Evolutionary conservation across 2,888 invertebrate genomes (phyloP).

Genomic region (Lamproptera curius): DNA sequence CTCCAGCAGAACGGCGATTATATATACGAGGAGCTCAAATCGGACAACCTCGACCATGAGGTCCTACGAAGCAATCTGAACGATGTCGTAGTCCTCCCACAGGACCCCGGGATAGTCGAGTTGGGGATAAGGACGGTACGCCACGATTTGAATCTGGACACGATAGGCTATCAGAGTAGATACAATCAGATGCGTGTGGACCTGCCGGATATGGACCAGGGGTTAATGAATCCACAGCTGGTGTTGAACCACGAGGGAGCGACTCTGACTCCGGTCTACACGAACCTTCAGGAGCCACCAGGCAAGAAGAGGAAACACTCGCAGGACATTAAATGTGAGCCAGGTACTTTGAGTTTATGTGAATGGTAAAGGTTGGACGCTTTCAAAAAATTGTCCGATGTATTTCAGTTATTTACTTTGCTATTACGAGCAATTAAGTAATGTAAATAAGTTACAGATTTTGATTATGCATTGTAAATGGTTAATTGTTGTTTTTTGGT

Average conservation of each 20-base stretch:
- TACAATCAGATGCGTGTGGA: constrained; percentile 60
- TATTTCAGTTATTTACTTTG: too few species aligned
- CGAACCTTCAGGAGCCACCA: constrained; percentile 63
- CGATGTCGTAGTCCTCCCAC: constrained; percentile 61
- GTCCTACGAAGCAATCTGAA: constrained; percentile 52
- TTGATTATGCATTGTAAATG: too few species aligned
- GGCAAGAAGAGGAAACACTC: constrained; percentile 87
- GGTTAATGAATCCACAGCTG: constrained; percentile 61
- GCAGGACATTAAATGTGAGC: constrained; percentile 88
- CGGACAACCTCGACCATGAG: constrained; percentile 55
- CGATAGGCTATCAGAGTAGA: constrained; percentile 40
- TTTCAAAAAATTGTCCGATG: too few species aligned
- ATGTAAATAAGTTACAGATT: too few species aligned
- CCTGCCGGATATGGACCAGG: constrained; percentile 60
- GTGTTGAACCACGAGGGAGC: constrained; percentile 54
- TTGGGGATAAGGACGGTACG: constrained; percentile 53
- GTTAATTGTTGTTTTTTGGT: too few species aligned
- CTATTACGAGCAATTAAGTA: too few species aligned
- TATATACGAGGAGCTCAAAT: constrained; percentile 65
- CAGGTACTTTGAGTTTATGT: constrained; percentile 72
- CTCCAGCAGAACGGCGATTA: constrained; percentile 62
- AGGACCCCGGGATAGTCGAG: constrained; percentile 54
- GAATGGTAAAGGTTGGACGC: too few species aligned
- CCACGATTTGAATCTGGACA: constrained; percentile 53
- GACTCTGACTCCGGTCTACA: constrained; percentile 60